A percentile compares a stretch with the other conserved stretches of the same genome.
phyloP scores from a whole-genome alignment of 2,888 invertebrate species.

The Sussaba pulchella region DNA sequence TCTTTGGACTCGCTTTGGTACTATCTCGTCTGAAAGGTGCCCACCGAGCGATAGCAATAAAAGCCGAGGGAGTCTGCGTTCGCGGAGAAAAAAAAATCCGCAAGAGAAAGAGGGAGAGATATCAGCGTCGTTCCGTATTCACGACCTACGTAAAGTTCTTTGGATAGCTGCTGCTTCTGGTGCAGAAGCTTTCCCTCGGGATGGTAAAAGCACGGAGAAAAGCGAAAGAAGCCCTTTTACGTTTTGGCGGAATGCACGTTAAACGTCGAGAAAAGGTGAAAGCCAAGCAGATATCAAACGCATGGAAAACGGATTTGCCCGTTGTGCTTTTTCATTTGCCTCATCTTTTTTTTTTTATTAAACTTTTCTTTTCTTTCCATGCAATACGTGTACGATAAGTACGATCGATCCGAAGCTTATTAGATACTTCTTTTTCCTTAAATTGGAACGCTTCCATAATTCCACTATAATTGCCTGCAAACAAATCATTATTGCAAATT shows the following conservation, averaged over 20 bases:
- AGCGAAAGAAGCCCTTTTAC: constrained; percentile 47
- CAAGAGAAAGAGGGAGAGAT: not conserved
- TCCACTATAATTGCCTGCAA: no score
- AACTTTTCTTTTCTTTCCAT: no score
- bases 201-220: constrained; percentile 25
- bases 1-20: not conserved
- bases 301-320: constrained; percentile 38
- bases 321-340: constrained; percentile 9
- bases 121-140: constrained; percentile 42
- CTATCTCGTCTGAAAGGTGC: constrained; percentile 38
- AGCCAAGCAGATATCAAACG: constrained; percentile 27
- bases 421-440: no score
- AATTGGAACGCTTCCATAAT: no score
- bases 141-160: constrained; percentile 50
- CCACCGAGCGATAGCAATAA: constrained; percentile 50
- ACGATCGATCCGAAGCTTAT: not conserved
- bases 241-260: constrained; percentile 40
- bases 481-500: no score
- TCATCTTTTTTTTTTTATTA: not conserved
- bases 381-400: not conserved
- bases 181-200: constrained; percentile 35
- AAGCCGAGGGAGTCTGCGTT: constrained; percentile 36
- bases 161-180: constrained; percentile 26
- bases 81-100: constrained; percentile 2
- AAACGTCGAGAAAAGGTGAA: constrained; percentile 47